These are phyloP conservation scores for Homarus americanus DNA, from an alignment of 1,140 invertebrate genomes.

Conservation along the genomic window DNA sequence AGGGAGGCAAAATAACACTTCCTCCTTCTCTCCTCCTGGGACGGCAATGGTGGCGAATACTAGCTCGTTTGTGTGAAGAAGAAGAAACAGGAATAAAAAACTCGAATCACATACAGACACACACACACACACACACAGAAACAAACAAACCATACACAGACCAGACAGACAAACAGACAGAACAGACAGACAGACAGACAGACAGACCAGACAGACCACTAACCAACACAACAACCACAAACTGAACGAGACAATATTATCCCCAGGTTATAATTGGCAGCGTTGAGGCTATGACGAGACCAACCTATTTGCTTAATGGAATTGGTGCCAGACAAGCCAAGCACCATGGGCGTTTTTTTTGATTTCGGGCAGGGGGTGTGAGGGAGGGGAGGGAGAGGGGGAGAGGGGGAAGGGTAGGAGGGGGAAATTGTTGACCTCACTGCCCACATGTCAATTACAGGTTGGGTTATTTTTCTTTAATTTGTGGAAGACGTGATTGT, in stretches of 20 bases:
- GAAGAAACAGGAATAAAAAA: no score
- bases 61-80: no score
- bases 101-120: background rate
- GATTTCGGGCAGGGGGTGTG: no score
- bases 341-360: slow-evolving; percentile 26
- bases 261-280: slow-evolving; percentile 20
- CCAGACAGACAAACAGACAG: no score
- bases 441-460: slow-evolving; percentile 8
- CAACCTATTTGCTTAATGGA: slow-evolving; percentile 48
- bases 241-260: background rate
- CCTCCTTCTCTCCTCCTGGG: no score
- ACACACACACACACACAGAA: no score
- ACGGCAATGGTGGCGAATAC: no score
- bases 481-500: background rate
- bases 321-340: slow-evolving; percentile 32
- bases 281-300: slow-evolving; percentile 4
- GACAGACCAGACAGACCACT: slow-evolving; percentile 16
- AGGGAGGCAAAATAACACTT: background rate
- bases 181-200: slow-evolving; percentile 38
- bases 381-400: no score
- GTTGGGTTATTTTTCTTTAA: background rate
- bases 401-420: no score
- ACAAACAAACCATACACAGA: no score
- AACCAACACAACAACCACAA: background rate
- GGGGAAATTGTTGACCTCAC: slow-evolving; percentile 4